A percentile compares a stretch with the other conserved stretches of the same genome.
phyloP scores from a whole-genome alignment of 1,140 invertebrate genomes.

The Argopecten irradians region DNA sequence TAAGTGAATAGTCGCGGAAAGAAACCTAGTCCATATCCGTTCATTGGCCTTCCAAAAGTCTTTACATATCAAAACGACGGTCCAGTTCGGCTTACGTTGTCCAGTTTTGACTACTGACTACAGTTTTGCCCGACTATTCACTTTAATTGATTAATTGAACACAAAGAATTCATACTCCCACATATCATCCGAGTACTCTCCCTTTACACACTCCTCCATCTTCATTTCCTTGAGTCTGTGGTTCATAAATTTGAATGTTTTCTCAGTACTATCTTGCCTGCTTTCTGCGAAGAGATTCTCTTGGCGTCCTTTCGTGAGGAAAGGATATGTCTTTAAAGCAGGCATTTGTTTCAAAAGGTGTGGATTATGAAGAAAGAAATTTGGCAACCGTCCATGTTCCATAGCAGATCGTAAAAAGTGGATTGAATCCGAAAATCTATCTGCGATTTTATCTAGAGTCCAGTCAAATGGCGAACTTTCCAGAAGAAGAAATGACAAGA shows the following conservation, averaged over 20 bases:
- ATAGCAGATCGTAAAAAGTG: constrained; percentile 64
- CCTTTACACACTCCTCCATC: constrained; percentile 60
- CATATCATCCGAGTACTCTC: constrained; percentile 69
- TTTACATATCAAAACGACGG: too few species aligned
- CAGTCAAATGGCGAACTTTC: constrained; percentile 64
- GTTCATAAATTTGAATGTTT: constrained; percentile 61
- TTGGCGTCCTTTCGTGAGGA: constrained; percentile 58
- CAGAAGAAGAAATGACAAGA: constrained; percentile 63
- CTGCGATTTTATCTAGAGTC: constrained; percentile 57
- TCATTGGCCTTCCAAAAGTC: too few species aligned
- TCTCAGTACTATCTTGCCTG: constrained; percentile 55
- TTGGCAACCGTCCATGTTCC: constrained; percentile 60
- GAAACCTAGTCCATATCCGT: too few species aligned
- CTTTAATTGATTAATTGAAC: constrained; percentile 48
- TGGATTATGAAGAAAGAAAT: constrained; percentile 67
- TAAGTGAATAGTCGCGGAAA: too few species aligned
- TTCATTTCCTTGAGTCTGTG: constrained; percentile 61
- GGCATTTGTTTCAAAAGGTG: constrained; percentile 65
- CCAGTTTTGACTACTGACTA: too few species aligned
- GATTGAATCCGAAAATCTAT: constrained; percentile 66
- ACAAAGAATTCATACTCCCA: constrained; percentile 74
- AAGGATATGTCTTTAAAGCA: constrained; percentile 50
- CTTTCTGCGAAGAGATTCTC: constrained; percentile 62
- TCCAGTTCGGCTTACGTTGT: too few species aligned
- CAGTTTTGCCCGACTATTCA: too few species aligned